Evolutionary conservation across 1,140 invertebrate species (phyloP).

Genomic region (Lordiphosa clarofinis): DNA sequence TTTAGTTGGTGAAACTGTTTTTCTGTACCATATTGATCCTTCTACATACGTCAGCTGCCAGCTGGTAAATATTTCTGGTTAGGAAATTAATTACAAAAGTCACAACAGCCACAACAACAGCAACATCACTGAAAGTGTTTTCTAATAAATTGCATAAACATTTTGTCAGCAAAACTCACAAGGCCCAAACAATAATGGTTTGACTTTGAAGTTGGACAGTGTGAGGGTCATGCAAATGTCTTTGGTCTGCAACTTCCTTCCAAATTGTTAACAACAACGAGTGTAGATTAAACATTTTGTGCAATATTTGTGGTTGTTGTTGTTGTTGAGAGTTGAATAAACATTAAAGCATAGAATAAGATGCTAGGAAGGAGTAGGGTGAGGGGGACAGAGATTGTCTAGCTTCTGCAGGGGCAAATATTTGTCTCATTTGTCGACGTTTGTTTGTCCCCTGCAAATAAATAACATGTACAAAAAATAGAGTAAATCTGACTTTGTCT

Average conservation of each 20-base stretch:
- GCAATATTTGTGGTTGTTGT: slow-evolving; percentile 58
- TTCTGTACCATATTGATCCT: slow-evolving; percentile 33
- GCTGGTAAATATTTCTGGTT: slow-evolving; percentile 17
- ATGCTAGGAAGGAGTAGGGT: slow-evolving; percentile 8
- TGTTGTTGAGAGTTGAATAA: slow-evolving; percentile 50
- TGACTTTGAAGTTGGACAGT: slow-evolving; percentile 72
- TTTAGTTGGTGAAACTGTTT: slow-evolving; percentile 2
- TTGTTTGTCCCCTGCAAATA: slow-evolving; percentile 65
- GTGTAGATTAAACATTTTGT: slow-evolving; percentile 62
- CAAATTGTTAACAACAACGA: slow-evolving; percentile 17
- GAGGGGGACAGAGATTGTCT: slow-evolving; percentile 5
- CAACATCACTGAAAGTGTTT: slow-evolving; percentile 17
- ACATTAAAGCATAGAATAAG: slow-evolving; percentile 50
- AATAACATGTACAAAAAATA: slow-evolving; percentile 36
- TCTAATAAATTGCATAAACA: slow-evolving; percentile 49
- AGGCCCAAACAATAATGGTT: slow-evolving; percentile 56
- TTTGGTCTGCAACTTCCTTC: slow-evolving; percentile 12
- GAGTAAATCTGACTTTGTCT: background rate
- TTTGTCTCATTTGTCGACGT: slow-evolving; percentile 38
- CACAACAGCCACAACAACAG: slow-evolving; percentile 22
- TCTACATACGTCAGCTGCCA: background rate
- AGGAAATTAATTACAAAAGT: slow-evolving; percentile 42
- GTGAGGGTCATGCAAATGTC: slow-evolving; percentile 54
- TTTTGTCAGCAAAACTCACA: slow-evolving; percentile 30
- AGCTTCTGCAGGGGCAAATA: slow-evolving; percentile 40